A percentile compares a stretch with the other conserved stretches of the same genome.
These are phyloP conservation scores for Mustela erminea DNA, from an alignment of 2,797 vertebrate genomes.

Conservation along the genomic window DNA sequence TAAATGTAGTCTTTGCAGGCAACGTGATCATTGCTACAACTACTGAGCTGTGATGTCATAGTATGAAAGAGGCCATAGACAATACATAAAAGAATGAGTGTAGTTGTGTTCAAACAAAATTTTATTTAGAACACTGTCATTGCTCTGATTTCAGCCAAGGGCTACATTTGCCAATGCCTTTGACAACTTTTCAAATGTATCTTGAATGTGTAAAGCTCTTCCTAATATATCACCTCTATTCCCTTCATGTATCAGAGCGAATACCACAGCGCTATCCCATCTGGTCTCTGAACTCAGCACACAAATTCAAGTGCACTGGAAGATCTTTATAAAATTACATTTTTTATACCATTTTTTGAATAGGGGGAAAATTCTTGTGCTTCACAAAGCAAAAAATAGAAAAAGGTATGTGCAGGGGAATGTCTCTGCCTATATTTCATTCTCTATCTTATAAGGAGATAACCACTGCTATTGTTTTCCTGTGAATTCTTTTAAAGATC, in stretches of 20 bases:
- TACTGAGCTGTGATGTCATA: background rate
- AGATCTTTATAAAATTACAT: background rate
- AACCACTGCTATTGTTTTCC: background rate
- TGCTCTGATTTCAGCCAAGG: background rate
- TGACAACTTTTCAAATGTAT: background rate
- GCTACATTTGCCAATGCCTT: background rate
- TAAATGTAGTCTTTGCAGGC: background rate
- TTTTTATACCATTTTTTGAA: background rate
- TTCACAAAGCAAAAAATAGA: background rate
- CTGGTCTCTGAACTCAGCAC: background rate
- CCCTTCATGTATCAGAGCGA: background rate
- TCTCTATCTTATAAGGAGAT: background rate
- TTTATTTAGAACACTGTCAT: background rate
- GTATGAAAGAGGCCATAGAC: background rate
- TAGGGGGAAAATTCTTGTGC: background rate
- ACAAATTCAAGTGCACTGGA: background rate
- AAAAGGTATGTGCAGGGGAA: background rate
- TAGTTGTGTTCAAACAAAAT: background rate
- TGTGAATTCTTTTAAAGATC: background rate
- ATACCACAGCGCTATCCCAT: too few relatives aligned
- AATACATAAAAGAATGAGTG: background rate
- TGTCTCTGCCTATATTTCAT: background rate
- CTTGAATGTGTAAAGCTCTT: background rate
- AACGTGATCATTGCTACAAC: background rate
- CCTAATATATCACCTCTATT: background rate